Evolutionary conservation across 1,140 invertebrate species (phyloP).

Genomic region (Anoplophora glabripennis): DNA sequence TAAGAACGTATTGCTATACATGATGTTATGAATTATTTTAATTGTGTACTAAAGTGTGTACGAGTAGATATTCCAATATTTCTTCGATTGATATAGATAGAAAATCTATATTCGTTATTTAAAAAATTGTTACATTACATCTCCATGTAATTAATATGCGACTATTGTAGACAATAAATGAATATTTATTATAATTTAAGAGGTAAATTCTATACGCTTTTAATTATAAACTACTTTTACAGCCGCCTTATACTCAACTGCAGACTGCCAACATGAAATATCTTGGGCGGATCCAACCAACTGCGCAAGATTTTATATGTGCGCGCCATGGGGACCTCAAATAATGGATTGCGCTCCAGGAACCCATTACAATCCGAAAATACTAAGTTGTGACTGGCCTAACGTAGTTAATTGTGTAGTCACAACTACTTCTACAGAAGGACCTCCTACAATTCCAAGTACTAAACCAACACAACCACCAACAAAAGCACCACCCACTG

Average conservation of each 20-base stretch:
- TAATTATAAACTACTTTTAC: neutral
- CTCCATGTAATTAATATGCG: too few relatives aligned
- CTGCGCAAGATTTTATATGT: constrained; percentile 25
- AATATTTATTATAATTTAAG: neutral
- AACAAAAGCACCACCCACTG: neutral
- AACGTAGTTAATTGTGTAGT: constrained; percentile 34
- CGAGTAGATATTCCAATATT: too few relatives aligned
- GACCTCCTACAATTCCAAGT: neutral
- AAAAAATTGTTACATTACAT: too few relatives aligned
- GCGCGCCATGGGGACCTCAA: constrained; percentile 17
- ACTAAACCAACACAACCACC: neutral
- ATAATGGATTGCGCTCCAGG: constrained; percentile 42
- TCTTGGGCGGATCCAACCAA: constrained; percentile 16
- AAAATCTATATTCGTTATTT: too few relatives aligned
- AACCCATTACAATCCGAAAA: constrained; percentile 44
- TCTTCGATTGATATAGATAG: too few relatives aligned
- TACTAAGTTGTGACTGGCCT: constrained; percentile 47
- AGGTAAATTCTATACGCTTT: neutral
- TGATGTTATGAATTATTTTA: too few relatives aligned
- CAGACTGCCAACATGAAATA: neutral
- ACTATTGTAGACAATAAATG: too few relatives aligned
- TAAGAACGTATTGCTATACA: too few relatives aligned
- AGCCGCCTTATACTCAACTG: neutral
- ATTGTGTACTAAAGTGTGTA: too few relatives aligned
- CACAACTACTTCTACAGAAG: constrained; percentile 12